Evolutionary conservation across 2,113 vertebrate species (phyloP).

Genomic region (Vanacampus margaritifer): DNA sequence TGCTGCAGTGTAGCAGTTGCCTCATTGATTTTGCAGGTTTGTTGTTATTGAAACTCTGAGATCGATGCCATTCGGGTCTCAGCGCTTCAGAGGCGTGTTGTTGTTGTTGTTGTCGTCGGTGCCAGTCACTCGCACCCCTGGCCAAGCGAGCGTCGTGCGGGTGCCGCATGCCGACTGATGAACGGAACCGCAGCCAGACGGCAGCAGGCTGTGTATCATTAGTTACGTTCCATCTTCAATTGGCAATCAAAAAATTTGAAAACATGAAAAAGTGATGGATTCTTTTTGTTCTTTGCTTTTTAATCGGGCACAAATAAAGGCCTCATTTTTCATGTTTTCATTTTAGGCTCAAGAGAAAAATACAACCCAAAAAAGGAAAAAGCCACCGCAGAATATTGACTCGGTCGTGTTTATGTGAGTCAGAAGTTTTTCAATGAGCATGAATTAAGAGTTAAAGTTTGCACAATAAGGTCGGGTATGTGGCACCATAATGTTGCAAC

Average conservation of each 20-base stretch:
- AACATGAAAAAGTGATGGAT: not conserved
- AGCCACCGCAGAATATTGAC: not conserved
- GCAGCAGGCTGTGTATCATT: not conserved
- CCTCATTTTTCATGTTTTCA: too few species aligned
- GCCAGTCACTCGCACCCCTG: conserved; percentile 38
- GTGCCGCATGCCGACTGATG: conserved; percentile 39
- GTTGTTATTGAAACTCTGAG: conserved; percentile 16
- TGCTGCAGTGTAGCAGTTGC: not conserved
- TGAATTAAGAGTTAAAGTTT: too few species aligned
- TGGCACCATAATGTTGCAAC: too few species aligned
- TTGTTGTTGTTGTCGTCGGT: conserved; percentile 43
- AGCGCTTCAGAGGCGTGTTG: conserved; percentile 26
- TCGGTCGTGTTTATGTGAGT: too few species aligned
- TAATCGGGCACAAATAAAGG: too few species aligned
- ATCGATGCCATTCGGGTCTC: conserved; percentile 61
- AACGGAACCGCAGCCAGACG: conserved; percentile 10
- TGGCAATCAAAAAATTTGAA: not conserved
- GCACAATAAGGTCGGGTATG: too few species aligned
- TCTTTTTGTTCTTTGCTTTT: too few species aligned
- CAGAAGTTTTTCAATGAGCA: too few species aligned
- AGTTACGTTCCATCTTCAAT: not conserved
- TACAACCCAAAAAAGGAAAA: not conserved
- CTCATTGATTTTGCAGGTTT: not conserved
- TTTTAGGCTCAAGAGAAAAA: too few species aligned
- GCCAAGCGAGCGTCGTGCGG: conserved; percentile 22